phyloP scores from a whole-genome alignment of 2,888 invertebrate species.

The Exocentrus adspersus region DNA sequence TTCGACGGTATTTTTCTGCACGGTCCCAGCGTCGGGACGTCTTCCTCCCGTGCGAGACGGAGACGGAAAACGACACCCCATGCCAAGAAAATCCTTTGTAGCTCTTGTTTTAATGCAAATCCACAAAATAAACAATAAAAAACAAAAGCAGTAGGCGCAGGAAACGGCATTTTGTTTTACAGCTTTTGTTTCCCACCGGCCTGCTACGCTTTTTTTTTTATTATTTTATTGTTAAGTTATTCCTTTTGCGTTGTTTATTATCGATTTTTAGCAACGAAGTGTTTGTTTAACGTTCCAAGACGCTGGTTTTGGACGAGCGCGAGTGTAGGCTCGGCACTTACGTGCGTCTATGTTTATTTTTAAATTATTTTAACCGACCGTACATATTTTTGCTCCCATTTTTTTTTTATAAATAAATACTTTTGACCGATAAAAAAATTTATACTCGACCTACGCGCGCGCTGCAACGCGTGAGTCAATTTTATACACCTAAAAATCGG shows the following conservation, averaged over 20 bases:
- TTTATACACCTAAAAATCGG: conserved; percentile 10
- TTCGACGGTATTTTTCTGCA: conserved; percentile 42
- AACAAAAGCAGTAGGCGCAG: no score
- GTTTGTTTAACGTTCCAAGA: conserved; percentile 8
- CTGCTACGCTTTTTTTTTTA: no score
- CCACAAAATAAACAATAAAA: no score
- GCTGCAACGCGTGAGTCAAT: background rate
- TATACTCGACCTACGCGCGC: conserved; percentile 12
- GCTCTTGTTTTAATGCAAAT: no score
- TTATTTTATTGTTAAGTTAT: conserved; percentile 24
- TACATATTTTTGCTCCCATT: conserved; percentile 26
- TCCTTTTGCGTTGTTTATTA: conserved; percentile 29
- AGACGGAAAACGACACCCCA: conserved; percentile 36
- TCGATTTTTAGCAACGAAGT: conserved; percentile 22
- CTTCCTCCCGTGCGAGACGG: conserved; percentile 25
- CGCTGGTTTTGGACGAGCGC: conserved; percentile 1
- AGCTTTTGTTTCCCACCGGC: no score
- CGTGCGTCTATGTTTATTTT: conserved; percentile 29
- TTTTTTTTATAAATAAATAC: conserved; percentile 34
- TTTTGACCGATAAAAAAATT: conserved; percentile 22
- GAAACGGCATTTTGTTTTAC: no score
- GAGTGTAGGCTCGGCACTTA: conserved; percentile 24
- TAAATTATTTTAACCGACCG: conserved; percentile 27
- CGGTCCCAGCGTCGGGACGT: conserved; percentile 18
- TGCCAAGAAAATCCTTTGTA: conserved; percentile 31